A percentile compares a stretch with the other conserved stretches of the same genome.
Conservation (phyloP, 37 sponge, comb jelly and placozoan genomes). For the Chondrilla cf. caribensis region DNA sequence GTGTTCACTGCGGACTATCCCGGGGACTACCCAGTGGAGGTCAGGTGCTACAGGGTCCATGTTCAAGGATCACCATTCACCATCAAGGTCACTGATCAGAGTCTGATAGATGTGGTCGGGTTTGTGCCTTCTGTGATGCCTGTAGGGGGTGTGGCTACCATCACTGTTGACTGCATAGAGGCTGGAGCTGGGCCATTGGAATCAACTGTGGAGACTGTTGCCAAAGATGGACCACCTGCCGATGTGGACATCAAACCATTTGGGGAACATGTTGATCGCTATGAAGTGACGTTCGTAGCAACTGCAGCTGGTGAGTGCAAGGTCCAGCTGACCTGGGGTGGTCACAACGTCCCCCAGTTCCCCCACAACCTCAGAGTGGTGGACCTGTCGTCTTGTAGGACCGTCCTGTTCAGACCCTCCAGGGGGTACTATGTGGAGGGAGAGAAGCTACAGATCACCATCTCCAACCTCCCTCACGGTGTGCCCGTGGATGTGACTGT, state of each 20-base stretch:
- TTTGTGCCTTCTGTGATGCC: background rate
- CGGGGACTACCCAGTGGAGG: constrained; percentile 63
- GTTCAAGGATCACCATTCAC: constrained; percentile 77
- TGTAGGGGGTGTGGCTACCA: background rate
- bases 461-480: background rate
- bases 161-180: constrained; percentile 8
- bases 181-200: constrained; percentile 18
- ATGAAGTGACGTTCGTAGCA: constrained; percentile 11
- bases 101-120: background rate
- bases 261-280: constrained; percentile 14
- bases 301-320: background rate
- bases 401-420: constrained; percentile 21
- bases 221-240: background rate
- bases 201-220: background rate
- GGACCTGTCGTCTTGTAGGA: background rate
- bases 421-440: constrained; percentile 18
- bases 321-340: constrained; percentile 6
- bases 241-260: background rate
- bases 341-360: background rate
- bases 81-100: constrained; percentile 33
- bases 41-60: constrained; percentile 71
- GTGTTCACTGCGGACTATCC: constrained; percentile 23
- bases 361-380: constrained; percentile 1
- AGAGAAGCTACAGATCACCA: background rate
- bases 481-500: constrained; percentile 5